Conservation (phyloP, 2,797 vertebrate genomes). For the Phrynocephalus forsythii region DNA sequence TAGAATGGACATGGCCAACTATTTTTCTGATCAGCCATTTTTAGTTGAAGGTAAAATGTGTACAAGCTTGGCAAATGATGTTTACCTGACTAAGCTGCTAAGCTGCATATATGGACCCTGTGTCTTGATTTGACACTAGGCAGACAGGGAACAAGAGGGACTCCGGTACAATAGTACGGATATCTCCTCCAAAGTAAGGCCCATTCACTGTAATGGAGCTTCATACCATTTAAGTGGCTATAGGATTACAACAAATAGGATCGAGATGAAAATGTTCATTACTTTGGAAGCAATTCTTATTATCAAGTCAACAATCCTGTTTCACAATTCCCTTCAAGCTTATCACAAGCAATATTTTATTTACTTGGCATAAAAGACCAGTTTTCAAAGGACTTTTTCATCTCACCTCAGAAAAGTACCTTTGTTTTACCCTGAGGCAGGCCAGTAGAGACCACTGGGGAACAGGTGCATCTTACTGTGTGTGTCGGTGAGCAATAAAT, state of each 20-base stretch:
- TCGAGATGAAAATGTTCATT: conserved; percentile 34
- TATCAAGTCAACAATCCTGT: conserved; percentile 19
- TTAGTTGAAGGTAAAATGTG: conserved; percentile 37
- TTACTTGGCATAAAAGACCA: conserved; percentile 35
- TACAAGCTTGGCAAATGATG: background rate
- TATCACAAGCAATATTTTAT: background rate
- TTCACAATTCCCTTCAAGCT: conserved; percentile 26
- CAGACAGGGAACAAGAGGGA: background rate
- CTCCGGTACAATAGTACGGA: too few species aligned
- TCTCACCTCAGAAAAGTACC: conserved; percentile 32
- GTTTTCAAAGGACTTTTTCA: conserved; percentile 39
- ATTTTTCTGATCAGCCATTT: conserved; percentile 40
- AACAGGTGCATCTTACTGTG: conserved; percentile 76
- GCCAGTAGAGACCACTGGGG: conserved; percentile 32
- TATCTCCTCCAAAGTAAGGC: background rate
- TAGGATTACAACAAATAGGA: background rate
- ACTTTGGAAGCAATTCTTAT: background rate
- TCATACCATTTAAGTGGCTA: background rate
- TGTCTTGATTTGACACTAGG: background rate
- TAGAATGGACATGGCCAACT: conserved; percentile 33
- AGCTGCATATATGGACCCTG: fast-evolving
- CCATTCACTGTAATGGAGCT: background rate
- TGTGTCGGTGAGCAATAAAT: conserved; percentile 71
- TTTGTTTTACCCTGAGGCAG: conserved; percentile 62
- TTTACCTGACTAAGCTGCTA: background rate